Percentiles rank a stretch among this genome's conserved stretches.
phyloP scores from a whole-genome alignment of 2,797 vertebrate genomes.

The Catharus ustulatus region DNA sequence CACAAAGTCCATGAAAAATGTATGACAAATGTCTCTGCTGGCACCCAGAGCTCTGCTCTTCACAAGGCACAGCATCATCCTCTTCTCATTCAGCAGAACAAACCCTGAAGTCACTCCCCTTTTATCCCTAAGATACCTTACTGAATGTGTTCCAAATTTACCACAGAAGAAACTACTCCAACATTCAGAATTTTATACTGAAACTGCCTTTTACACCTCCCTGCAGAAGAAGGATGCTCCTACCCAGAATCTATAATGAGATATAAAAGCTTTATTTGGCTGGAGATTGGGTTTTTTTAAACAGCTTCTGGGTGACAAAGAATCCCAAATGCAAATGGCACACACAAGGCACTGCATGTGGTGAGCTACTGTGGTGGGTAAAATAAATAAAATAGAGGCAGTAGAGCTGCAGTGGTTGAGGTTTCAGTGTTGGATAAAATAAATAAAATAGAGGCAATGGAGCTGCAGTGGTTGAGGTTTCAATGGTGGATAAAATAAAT shows the following conservation, averaged over 20 bases:
- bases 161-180: not conserved
- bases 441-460: too few relatives aligned
- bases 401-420: not conserved
- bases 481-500: not conserved
- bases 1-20: not conserved
- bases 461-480: too few relatives aligned
- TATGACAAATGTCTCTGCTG: not conserved
- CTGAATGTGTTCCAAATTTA: not conserved
- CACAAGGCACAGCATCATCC: not conserved
- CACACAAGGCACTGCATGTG: not conserved
- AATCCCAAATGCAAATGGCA: not conserved
- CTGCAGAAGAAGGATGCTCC: not conserved
- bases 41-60: not conserved
- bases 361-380: not conserved
- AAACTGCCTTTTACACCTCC: not conserved
- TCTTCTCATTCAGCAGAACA: not conserved
- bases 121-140: not conserved
- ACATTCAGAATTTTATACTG: not conserved
- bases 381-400: not conserved
- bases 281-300: not conserved
- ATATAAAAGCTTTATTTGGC: not conserved
- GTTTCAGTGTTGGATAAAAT: not conserved
- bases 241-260: not conserved
- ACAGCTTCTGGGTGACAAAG: not conserved
- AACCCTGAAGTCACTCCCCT: not conserved